These are phyloP conservation scores for Cettia cetti DNA, from an alignment of 2,113 vertebrate species.

Conservation along the genomic window DNA sequence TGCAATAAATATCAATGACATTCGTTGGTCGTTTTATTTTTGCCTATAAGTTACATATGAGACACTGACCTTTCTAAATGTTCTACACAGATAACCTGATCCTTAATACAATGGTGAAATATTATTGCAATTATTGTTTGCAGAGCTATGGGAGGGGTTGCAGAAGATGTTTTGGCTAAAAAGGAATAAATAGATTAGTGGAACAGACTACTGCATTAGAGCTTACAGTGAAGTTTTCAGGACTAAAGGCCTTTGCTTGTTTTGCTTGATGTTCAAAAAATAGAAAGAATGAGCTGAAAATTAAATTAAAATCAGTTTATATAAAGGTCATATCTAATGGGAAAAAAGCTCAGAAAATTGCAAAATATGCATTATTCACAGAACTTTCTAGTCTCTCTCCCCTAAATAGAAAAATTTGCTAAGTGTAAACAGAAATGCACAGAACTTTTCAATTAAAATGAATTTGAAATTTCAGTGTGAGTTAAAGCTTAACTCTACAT, in stretches of 20 bases:
- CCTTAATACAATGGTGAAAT: conserved; percentile 22
- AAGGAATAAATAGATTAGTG: background rate
- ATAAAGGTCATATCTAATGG: background rate
- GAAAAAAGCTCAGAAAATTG: background rate
- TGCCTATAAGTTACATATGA: background rate
- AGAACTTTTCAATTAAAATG: background rate
- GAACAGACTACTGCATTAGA: background rate
- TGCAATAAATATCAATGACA: conserved; percentile 54
- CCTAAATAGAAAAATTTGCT: background rate
- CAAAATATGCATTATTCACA: background rate
- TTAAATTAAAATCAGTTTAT: background rate
- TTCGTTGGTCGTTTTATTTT: background rate
- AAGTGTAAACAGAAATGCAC: background rate
- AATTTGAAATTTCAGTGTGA: background rate
- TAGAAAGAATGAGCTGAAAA: background rate
- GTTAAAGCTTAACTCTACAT: background rate
- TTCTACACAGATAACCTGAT: background rate
- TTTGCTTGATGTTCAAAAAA: background rate
- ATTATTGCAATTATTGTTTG: conserved; percentile 21
- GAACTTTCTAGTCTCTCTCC: background rate
- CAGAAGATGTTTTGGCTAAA: background rate
- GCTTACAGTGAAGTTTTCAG: background rate
- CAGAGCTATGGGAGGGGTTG: background rate
- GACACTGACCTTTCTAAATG: conserved; percentile 41
- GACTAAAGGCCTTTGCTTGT: background rate